Percentiles rank a stretch among this genome's conserved stretches.
These are phyloP conservation scores for Chamaetylas fuelleborni DNA, from an alignment of 2,113 vertebrate species.

Conservation along the genomic window DNA sequence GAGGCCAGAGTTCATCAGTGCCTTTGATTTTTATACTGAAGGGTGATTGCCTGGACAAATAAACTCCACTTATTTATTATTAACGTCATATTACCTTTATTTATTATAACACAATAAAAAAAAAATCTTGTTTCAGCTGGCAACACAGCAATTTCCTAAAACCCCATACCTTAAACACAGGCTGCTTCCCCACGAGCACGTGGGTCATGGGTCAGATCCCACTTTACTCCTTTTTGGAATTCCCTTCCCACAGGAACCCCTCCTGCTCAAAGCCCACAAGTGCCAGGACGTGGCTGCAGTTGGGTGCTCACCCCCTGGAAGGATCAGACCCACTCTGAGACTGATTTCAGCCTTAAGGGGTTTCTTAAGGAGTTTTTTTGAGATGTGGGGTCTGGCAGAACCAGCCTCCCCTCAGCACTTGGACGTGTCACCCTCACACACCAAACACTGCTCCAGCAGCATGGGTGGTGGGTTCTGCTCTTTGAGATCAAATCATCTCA, in stretches of 20 bases:
- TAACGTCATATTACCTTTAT: neutral
- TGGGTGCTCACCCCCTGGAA: accelerated
- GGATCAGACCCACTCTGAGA: neutral
- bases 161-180: accelerated
- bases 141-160: neutral
- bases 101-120: neutral
- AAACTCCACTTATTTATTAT: neutral
- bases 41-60: neutral
- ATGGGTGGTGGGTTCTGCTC: neutral
- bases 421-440: neutral
- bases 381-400: accelerated
- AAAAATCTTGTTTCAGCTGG: neutral
- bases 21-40: neutral
- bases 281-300: neutral
- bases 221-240: accelerated
- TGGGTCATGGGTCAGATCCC: accelerated
- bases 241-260: neutral
- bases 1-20: neutral
- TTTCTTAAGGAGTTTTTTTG: neutral
- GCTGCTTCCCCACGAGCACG: accelerated
- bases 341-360: neutral
- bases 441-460: neutral
- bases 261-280: neutral
- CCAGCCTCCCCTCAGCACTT: accelerated
- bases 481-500: neutral